phyloP scores from a whole-genome alignment of 2,113 vertebrate species.

The Cephalopterus ornatus region DNA sequence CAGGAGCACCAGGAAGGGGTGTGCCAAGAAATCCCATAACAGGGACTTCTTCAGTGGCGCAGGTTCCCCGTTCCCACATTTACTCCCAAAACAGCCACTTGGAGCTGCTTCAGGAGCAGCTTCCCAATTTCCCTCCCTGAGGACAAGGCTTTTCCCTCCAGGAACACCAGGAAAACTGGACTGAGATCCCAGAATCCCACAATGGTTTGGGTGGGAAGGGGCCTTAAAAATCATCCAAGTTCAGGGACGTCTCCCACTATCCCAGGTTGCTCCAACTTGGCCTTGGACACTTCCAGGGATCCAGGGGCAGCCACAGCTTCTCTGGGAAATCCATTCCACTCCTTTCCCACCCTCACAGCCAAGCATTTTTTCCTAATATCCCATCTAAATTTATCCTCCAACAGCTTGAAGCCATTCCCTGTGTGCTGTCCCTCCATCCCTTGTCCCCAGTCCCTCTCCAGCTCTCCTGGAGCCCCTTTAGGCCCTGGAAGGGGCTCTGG shows the following conservation, averaged over 20 bases:
- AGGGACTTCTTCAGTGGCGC: rapidly evolving
- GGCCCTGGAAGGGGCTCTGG: not conserved
- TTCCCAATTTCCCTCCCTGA: not conserved
- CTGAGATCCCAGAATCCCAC: not conserved
- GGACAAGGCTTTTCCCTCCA: not conserved
- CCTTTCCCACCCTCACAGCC: not conserved
- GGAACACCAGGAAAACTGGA: not conserved
- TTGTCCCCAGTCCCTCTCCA: not conserved
- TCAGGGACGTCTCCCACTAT: not conserved
- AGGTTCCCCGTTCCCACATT: rapidly evolving
- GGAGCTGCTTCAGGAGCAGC: not conserved
- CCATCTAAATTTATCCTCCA: not conserved
- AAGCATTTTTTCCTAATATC: not conserved
- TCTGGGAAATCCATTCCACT: not conserved
- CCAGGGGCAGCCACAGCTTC: not conserved
- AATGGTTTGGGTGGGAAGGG: not conserved
- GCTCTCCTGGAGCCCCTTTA: not conserved
- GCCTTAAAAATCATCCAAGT: not conserved
- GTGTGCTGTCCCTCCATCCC: not conserved
- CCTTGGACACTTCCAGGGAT: not conserved
- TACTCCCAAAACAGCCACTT: not conserved
- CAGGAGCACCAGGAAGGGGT: not conserved
- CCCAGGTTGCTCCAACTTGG: rapidly evolving
- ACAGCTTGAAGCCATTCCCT: not conserved
- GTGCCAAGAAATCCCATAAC: not conserved